Conservation (phyloP, 2,113 vertebrate genomes). For the Istiophorus platypterus region DNA sequence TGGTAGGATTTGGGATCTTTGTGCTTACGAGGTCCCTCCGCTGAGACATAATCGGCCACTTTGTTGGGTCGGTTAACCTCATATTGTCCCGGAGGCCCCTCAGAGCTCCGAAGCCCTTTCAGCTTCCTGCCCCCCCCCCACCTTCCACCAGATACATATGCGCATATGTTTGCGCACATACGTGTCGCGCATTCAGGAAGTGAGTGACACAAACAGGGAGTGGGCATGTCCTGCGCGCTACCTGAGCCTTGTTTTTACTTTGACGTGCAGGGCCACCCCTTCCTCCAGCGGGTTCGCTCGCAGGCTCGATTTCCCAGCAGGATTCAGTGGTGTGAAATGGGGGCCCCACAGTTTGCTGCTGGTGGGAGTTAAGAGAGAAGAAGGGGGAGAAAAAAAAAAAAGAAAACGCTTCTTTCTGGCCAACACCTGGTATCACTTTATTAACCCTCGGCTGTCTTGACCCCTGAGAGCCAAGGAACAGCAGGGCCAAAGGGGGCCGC, state of each 20-base stretch:
- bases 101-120: conserved; percentile 42
- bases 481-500: conserved; percentile 76
- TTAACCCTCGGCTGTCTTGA: conserved; percentile 85
- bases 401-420: conserved; percentile 62
- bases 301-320: conserved; percentile 61
- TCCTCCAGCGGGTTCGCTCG: conserved; percentile 37
- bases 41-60: conserved; percentile 71
- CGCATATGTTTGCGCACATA: conserved; percentile 25
- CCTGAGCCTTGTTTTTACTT: conserved; percentile 61
- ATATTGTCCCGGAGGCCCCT: conserved; percentile 61
- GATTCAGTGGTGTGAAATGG: conserved; percentile 77
- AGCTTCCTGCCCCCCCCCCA: neutral
- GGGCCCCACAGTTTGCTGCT: conserved; percentile 71
- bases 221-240: conserved; percentile 39
- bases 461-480: conserved; percentile 80
- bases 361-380: conserved; percentile 67
- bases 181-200: conserved; percentile 33
- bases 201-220: conserved; percentile 32
- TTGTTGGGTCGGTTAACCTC: conserved; percentile 72
- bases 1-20: conserved; percentile 61
- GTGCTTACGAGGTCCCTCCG: conserved; percentile 51
- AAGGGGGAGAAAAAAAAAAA: too few species aligned
- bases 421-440: conserved; percentile 90
- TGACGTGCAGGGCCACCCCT: conserved; percentile 57
- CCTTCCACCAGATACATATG: conserved; percentile 16